phyloP scores from a whole-genome alignment of 2,113 vertebrate species.

The Pantherophis guttatus region DNA sequence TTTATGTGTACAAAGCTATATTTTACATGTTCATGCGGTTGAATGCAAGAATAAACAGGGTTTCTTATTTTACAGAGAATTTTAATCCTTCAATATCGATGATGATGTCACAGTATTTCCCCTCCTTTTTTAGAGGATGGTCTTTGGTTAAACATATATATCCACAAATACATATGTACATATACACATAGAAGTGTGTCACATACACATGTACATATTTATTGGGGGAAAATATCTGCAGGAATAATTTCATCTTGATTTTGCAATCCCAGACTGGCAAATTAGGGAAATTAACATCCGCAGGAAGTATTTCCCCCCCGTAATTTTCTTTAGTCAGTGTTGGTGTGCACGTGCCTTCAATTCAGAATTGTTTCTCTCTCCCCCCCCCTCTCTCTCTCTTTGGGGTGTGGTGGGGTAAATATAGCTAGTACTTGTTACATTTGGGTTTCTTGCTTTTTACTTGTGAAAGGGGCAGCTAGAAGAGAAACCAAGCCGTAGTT shows the following conservation, averaged over 20 bases:
- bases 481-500: not conserved
- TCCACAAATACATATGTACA: not conserved
- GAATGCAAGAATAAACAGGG: not conserved
- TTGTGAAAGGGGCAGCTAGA: not conserved
- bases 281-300: not conserved
- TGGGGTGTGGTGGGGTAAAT: not conserved
- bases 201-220: not conserved
- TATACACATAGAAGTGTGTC: not conserved
- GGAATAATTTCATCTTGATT: not conserved
- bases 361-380: not conserved
- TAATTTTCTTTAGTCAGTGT: not conserved
- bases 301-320: not conserved
- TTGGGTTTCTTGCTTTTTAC: not conserved
- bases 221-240: not conserved
- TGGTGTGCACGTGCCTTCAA: not conserved
- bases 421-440: not conserved
- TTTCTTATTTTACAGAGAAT: not conserved
- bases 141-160: not conserved
- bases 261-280: not conserved
- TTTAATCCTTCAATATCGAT: not conserved
- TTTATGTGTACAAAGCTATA: not conserved
- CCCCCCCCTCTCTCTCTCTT: not conserved
- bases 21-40: not conserved
- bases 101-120: not conserved
- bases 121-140: not conserved